A percentile compares a stretch with the other conserved stretches of the same genome.
Evolutionary conservation across 1,140 invertebrate genomes (phyloP).

Genomic region (Maconellicoccus hirsutus): DNA sequence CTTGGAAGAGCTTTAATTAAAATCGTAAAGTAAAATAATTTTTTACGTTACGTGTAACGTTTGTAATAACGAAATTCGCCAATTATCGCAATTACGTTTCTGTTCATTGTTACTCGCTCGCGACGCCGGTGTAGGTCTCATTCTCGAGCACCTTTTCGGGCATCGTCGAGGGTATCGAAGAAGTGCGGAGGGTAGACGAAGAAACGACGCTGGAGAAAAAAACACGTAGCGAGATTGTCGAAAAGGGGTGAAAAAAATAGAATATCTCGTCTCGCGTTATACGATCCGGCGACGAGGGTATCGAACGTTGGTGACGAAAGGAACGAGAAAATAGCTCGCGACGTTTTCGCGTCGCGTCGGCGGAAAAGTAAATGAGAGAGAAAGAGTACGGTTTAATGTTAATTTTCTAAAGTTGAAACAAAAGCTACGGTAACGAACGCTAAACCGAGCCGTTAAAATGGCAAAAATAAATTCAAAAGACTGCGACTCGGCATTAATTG

Average conservation of each 20-base stretch:
- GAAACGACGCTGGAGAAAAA: neutral
- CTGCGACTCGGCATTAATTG: neutral
- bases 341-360: neutral
- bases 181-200: too few species aligned
- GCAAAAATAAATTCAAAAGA: conserved; percentile 6
- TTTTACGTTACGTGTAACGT: neutral
- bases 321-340: neutral
- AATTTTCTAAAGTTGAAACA: neutral
- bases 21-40: conserved; percentile 10
- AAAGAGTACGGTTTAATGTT: neutral
- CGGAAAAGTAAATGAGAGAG: too few species aligned
- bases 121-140: too few species aligned
- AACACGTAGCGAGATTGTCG: neutral
- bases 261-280: too few species aligned
- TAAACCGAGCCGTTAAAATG: conserved; percentile 1
- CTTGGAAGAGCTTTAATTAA: conserved; percentile 10
- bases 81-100: neutral
- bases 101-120: neutral
- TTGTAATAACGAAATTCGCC: neutral
- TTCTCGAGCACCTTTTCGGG: too few species aligned
- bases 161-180: too few species aligned
- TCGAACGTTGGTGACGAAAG: too few species aligned
- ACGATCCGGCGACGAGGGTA: too few species aligned
- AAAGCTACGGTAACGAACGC: conserved; percentile 1
- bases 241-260: neutral